Evolutionary conservation across 1,140 invertebrate species (phyloP), one percentile per base, ranked within the genome.

Genomic region (Trachymyrmex cornetzi): DNA sequence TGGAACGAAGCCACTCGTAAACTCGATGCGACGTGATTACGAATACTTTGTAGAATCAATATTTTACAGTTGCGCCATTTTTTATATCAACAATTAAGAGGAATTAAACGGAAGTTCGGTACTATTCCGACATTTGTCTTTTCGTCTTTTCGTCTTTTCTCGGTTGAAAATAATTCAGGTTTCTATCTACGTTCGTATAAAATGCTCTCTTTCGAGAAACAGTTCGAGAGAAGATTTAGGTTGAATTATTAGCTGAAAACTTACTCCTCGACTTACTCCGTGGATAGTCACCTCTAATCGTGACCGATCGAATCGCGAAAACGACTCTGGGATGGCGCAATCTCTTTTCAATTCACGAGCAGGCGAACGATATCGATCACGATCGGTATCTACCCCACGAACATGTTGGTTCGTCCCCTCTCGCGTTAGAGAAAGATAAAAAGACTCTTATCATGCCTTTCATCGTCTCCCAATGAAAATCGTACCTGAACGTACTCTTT

Each of bases 311-410:
- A 75, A 87, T 75, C 59, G 57, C 84, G 80, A 71, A 87, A 90
- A 81, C 69, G 88, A 90, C 59, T 82, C 66, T 12, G 11, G 34
- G 5, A 24, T 24, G 66, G 53, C 30, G 22, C 91, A 85, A 79
- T 89, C 88, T 30, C 75, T 66, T 87, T 87, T 89, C 90, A 90
- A 81, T 92, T 90, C 89, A 89, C 89, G 86, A 88, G 89, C 92
- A 91, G 90, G 91, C 88, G 82, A 89, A 72, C 81, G 94, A 94
- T 94, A 94, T 85, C 88, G 91, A 94, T 94, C 94, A 80, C 89
- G 92, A 93, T 93, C 92, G 87, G 87, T 93, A 93, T 93, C 92
- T 87, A 24, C 80, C 34, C 53, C 88, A 77, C 87, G 92, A 93
- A 94, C 92, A 92, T 92, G 87, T 93, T 90, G 86, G 90, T 89